A percentile compares a stretch with the other conserved stretches of the same genome.
These are phyloP conservation scores for Mactra quadrangularis DNA, from an alignment of 1,140 invertebrate genomes.

Conservation along the genomic window DNA sequence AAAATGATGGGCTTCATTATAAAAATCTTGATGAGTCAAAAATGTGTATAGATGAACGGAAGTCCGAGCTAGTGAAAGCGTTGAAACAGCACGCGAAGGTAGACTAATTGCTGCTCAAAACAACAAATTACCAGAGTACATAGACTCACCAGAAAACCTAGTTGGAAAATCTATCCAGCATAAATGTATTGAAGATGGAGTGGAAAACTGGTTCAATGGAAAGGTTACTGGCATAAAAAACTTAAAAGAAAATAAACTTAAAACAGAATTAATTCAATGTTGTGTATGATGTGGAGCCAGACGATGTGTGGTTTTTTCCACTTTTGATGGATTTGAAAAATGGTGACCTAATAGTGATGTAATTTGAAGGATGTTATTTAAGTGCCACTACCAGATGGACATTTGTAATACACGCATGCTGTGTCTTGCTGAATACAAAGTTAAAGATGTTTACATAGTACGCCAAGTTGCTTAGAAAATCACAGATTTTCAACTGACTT, in stretches of 20 bases:
- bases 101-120: neutral
- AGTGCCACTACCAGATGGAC: no score
- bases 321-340: neutral
- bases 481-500: no score
- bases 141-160: neutral
- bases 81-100: neutral
- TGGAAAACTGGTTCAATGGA: neutral
- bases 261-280: constrained; percentile 1
- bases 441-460: no score
- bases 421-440: no score
- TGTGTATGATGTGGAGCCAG: neutral
- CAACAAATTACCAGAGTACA: neutral
- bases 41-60: neutral
- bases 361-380: no score
- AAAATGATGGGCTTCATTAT: neutral
- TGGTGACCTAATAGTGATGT: neutral
- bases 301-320: neutral
- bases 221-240: neutral
- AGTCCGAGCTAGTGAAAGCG: neutral
- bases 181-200: neutral
- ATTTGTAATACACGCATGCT: no score
- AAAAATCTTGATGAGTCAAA: neutral
- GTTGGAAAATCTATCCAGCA: neutral
- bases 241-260: neutral
- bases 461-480: no score